These are phyloP conservation scores for Tauraco hartlaubi DNA, from an alignment of 2,797 vertebrate species.

Conservation along the genomic window DNA sequence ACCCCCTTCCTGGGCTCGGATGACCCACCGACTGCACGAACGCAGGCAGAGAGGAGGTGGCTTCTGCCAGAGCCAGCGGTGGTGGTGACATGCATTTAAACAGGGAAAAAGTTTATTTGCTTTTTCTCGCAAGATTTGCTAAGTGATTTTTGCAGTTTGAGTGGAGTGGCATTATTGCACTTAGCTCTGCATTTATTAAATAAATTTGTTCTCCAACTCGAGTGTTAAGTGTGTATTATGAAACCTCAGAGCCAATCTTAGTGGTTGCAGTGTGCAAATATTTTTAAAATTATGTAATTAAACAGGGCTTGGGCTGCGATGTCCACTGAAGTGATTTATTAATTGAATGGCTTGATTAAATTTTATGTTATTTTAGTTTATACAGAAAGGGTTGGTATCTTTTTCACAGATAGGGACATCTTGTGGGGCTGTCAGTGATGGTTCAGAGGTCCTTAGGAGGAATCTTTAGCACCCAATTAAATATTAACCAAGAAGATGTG, in stretches of 20 bases:
- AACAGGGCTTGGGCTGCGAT: constrained; percentile 74
- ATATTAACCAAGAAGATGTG: constrained; percentile 75
- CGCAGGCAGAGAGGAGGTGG: neutral
- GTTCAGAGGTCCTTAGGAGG: constrained; percentile 71
- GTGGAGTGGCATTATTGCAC: constrained; percentile 77
- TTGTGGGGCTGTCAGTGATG: constrained; percentile 47
- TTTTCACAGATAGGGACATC: constrained; percentile 65
- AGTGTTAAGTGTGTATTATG: constrained; percentile 83
- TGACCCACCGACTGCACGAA: neutral
- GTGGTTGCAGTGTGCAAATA: constrained; percentile 82
- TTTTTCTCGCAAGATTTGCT: constrained; percentile 70
- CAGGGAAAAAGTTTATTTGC: constrained; percentile 76
- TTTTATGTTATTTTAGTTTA: constrained; percentile 80
- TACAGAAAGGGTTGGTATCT: constrained; percentile 70
- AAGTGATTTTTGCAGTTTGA: constrained; percentile 81
- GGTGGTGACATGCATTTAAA: constrained; percentile 20
- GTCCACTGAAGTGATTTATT: constrained; percentile 82
- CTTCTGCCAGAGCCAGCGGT: neutral
- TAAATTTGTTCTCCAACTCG: constrained; percentile 83
- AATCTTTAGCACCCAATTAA: constrained; percentile 78
- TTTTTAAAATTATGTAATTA: constrained; percentile 85
- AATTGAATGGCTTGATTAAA: constrained; percentile 83
- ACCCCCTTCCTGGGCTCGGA: neutral
- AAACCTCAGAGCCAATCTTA: constrained; percentile 79
- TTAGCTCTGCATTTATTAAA: constrained; percentile 84